Conservation (phyloP, 2,888 invertebrate genomes). For the Bembecia ichneumoniformis region DNA sequence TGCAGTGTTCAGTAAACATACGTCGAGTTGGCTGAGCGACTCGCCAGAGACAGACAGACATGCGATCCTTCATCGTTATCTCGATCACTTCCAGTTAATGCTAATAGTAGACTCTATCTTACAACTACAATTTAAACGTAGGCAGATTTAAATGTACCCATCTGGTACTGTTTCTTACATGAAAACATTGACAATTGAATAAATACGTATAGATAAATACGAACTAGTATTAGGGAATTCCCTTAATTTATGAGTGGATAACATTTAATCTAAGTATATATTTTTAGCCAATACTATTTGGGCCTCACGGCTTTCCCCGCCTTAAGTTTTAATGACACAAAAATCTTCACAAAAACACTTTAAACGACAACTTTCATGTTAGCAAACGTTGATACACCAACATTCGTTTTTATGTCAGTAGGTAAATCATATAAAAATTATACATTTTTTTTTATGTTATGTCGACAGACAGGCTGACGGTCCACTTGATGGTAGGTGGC, state of each 20-base stretch:
- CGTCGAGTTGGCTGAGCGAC: slow-evolving; percentile 6
- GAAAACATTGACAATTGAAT: neutral
- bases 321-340: too few species aligned
- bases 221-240: neutral
- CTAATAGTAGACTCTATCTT: slow-evolving; percentile 17
- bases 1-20: neutral
- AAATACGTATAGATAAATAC: neutral
- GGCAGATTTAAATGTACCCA: neutral
- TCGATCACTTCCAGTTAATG: slow-evolving; percentile 25
- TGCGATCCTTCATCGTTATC: slow-evolving; percentile 25
- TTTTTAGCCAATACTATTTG: too few species aligned
- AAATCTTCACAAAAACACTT: neutral
- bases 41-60: slow-evolving; percentile 8
- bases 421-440: too few species aligned
- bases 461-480: too few species aligned
- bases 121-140: slow-evolving; percentile 2
- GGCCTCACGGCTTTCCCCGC: too few species aligned
- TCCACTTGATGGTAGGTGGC: too few species aligned
- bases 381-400: neutral
- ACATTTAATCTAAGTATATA: too few species aligned
- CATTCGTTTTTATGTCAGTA: too few species aligned
- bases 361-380: neutral
- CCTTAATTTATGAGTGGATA: too few species aligned
- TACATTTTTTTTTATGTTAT: too few species aligned
- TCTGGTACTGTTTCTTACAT: neutral